phyloP scores from a whole-genome alignment of 2,888 invertebrate genomes.

The Seira musarum region DNA sequence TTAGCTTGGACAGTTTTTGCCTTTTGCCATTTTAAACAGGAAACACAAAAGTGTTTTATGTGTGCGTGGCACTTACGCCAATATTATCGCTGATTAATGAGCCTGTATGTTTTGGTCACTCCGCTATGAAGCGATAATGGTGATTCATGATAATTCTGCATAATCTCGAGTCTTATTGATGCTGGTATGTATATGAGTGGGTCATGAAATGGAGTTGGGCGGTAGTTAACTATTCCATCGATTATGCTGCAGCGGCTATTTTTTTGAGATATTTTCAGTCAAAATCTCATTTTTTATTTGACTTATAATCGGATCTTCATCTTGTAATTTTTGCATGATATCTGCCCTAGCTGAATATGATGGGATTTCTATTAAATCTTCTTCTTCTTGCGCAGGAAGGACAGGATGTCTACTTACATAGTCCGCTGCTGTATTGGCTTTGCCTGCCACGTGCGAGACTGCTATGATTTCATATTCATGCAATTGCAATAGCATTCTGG shows the following conservation, averaged over 20 bases:
- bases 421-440: neutral
- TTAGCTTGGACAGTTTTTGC: neutral
- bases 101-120: neutral
- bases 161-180: neutral
- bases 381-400: constrained; percentile 2
- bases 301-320: too few relatives aligned
- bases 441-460: neutral
- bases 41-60: neutral
- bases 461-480: neutral
- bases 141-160: neutral
- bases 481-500: neutral
- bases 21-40: constrained; percentile 14
- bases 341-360: too few relatives aligned
- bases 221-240: neutral
- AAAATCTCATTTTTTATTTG: too few relatives aligned
- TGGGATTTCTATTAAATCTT: too few relatives aligned
- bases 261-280: neutral
- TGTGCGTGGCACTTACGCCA: neutral
- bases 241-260: constrained; percentile 13
- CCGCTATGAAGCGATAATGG: neutral
- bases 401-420: neutral
- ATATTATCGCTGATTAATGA: neutral
- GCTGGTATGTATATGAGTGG: neutral
- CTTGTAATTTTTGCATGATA: too few relatives aligned
- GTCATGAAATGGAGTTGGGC: neutral